Base-by-base conservation (phyloP, 2,888 invertebrate species). In the Melikaiella ostensackeni region DNA sequence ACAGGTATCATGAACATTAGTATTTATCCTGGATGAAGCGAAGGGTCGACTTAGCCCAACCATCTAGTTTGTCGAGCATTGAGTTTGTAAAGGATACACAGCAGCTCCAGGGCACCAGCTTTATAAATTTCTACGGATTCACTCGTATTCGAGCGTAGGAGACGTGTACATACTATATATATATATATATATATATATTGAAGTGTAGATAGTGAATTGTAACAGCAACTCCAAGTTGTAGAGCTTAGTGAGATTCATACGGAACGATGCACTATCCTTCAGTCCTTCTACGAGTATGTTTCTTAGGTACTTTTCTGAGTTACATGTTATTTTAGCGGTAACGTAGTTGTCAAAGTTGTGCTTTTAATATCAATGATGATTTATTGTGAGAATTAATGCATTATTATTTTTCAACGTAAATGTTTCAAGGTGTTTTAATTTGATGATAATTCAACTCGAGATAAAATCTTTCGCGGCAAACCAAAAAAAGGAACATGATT, bases 41-140 rank as follows among this genome's bases (percentile, higher is more conserved):
- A 16, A 27, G 13, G 16, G 13, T 27, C 59, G 27, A 16, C 27
- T 6, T 59, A 55, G 9, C 11, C 59, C 13, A 59, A 27, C 6
- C 11, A 27, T 59, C 27, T 27, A 59, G 24, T 59, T 55, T 21
- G 55, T 21, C 55, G 27, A 59, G 7, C 27, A 59, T 59, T 16
- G 59, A 59, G 13, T 24, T 59, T 59, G 11, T 59, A 59, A 27
- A 59, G 59, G 27, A 59, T 59, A 16, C 59, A 59, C 59, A 24
- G 13, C 5, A 59, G 24, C 59, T 59, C 59, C 27, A 59, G 59
- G 24, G 59, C 11, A 59, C 57, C 24, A 27, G 27, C 55, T 59
- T 59, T 27, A 16, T 27, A 59, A 55, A 27, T 59, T 59, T 13
- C 24, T 24, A 16, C 13, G 59, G 59, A 59, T 59, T 24, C 59